Percentiles rank a stretch among this genome's conserved stretches.
Conservation (phyloP, 1,140 invertebrate genomes). For the Cepaea nemoralis region DNA sequence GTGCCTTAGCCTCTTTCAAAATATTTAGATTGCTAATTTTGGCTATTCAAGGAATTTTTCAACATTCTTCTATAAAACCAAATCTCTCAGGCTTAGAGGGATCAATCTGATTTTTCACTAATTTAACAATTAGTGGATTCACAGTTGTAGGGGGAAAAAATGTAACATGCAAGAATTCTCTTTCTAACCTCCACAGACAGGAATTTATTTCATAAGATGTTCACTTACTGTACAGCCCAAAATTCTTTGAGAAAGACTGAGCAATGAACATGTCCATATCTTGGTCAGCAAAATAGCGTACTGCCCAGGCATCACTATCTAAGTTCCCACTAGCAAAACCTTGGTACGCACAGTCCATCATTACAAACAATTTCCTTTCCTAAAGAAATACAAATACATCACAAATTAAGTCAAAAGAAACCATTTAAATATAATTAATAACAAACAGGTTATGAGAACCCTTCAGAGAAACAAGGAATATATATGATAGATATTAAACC, state of each 20-base stretch:
- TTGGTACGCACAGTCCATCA: conserved; percentile 98
- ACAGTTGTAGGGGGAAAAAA: conserved; percentile 86
- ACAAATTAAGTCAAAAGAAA: conserved; percentile 91
- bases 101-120: neutral
- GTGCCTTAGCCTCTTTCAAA: no score
- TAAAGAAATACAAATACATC: conserved; percentile 91
- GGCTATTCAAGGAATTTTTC: no score
- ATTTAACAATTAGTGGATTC: neutral
- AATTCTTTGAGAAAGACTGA: conserved; percentile 99
- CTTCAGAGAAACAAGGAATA: no score
- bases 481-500: no score
- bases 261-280: conserved; percentile 92
- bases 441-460: conserved; percentile 93
- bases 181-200: no score
- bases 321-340: conserved; percentile 96
- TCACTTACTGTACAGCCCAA: conserved; percentile 93
- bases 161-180: no score
- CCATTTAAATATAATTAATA: conserved; percentile 97
- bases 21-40: no score
- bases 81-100: no score
- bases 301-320: conserved; percentile 90
- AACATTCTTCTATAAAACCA: no score
- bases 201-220: no score
- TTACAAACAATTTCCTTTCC: conserved; percentile 86
- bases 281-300: conserved; percentile 84